Evolutionary conservation across 2,797 vertebrate genomes (phyloP).

Genomic region (Chelonia mydas): DNA sequence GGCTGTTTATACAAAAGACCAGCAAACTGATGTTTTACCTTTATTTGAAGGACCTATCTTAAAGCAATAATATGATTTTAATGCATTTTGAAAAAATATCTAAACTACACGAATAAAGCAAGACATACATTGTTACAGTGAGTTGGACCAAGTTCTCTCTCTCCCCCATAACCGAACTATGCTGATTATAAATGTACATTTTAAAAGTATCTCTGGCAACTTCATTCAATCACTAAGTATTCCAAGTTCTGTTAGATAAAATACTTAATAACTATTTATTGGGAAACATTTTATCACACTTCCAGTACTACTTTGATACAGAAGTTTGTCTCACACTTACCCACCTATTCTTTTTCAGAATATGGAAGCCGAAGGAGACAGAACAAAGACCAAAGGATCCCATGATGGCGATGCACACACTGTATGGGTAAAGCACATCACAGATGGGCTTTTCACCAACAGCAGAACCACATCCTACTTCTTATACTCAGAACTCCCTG

Average conservation of each 20-base stretch:
- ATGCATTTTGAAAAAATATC: neutral
- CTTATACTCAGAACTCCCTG: neutral
- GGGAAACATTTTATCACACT: neutral
- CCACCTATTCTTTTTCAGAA: neutral
- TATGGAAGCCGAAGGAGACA: rapidly evolving
- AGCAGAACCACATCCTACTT: rapidly evolving
- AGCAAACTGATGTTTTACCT: neutral
- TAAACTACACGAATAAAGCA: neutral
- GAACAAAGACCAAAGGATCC: neutral
- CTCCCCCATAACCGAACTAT: neutral
- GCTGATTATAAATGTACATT: neutral
- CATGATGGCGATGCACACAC: rapidly evolving
- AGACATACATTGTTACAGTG: neutral
- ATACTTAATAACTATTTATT: neutral
- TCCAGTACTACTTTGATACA: neutral
- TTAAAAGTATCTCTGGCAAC: neutral
- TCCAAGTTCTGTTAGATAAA: neutral
- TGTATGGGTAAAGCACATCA: neutral
- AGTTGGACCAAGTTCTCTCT: neutral
- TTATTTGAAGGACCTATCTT: neutral
- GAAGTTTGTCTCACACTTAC: rapidly evolving
- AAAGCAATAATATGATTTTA: neutral
- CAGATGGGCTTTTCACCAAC: neutral
- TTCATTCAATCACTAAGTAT: neutral
- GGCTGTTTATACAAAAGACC: neutral